Conservation (phyloP, 2,797 vertebrate species). For the Taenioides sp. region DNA sequence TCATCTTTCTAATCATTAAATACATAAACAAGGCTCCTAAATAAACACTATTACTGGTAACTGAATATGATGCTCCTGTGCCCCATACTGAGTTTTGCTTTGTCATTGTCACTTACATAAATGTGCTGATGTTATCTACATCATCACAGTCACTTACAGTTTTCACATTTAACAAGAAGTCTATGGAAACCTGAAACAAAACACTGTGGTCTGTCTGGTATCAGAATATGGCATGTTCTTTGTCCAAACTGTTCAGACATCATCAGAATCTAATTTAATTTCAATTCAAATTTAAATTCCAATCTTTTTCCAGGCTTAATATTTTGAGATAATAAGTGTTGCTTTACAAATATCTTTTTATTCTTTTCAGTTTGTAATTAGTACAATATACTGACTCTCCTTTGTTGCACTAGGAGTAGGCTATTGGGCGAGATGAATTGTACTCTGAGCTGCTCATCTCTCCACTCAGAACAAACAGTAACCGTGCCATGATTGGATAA, state of each 20-base stretch:
- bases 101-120: no score
- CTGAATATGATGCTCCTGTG: no score
- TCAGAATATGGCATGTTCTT: not conserved
- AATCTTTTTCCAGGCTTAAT: not conserved
- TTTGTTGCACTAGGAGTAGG: not conserved
- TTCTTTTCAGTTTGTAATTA: not conserved
- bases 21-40: no score
- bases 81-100: no score
- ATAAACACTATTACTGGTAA: no score
- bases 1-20: no score
- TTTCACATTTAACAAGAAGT: not conserved
- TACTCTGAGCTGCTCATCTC: constrained; percentile 12
- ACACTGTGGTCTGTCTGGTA: not conserved
- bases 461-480: constrained; percentile 14
- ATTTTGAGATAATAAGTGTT: not conserved
- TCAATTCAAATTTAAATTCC: not conserved
- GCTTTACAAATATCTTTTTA: not conserved
- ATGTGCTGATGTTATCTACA: not conserved
- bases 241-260: not conserved
- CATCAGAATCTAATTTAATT: not conserved
- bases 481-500: constrained; percentile 31
- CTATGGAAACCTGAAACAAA: not conserved
- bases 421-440: not conserved
- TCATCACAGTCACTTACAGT: not conserved
- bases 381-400: not conserved